A percentile compares a stretch with the other conserved stretches of the same genome.
Evolutionary conservation across 2,113 vertebrate genomes (phyloP).

Genomic region (Eira barbara): DNA sequence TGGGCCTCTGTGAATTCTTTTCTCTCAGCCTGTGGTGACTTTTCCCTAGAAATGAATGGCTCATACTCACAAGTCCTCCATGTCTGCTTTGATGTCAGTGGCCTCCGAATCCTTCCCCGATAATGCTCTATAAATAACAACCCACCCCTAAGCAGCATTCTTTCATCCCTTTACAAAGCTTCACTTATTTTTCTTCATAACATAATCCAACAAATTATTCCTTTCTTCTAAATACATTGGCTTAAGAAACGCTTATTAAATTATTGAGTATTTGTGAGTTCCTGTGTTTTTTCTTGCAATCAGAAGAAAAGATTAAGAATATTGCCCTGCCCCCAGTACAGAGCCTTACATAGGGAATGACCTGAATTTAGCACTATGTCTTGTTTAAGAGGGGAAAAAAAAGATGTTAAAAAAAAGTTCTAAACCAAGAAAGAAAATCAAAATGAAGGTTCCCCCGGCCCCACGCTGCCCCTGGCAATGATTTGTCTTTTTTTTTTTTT

Average conservation of each 20-base stretch:
- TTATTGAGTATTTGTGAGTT: background rate
- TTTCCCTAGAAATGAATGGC: background rate
- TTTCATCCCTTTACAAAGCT: background rate
- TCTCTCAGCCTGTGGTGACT: background rate
- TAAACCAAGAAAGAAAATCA: background rate
- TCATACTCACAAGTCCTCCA: background rate
- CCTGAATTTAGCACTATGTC: background rate
- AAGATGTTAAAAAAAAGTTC: background rate
- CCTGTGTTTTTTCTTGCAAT: background rate
- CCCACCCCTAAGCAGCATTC: rapidly evolving
- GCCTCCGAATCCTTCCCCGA: background rate
- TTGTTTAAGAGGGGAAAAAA: background rate
- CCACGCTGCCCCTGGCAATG: background rate
- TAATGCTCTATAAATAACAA: background rate
- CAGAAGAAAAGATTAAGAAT: background rate
- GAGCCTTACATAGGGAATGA: background rate
- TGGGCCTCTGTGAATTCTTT: background rate
- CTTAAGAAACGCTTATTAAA: background rate
- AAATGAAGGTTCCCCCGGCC: background rate
- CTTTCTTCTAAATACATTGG: background rate
- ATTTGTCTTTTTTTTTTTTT: background rate
- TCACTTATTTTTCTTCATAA: background rate
- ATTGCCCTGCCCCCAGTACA: background rate
- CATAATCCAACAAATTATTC: background rate
- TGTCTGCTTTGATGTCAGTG: background rate